Conservation (phyloP, 2,888 invertebrate genomes). For the Colostygia pectinataria region DNA sequence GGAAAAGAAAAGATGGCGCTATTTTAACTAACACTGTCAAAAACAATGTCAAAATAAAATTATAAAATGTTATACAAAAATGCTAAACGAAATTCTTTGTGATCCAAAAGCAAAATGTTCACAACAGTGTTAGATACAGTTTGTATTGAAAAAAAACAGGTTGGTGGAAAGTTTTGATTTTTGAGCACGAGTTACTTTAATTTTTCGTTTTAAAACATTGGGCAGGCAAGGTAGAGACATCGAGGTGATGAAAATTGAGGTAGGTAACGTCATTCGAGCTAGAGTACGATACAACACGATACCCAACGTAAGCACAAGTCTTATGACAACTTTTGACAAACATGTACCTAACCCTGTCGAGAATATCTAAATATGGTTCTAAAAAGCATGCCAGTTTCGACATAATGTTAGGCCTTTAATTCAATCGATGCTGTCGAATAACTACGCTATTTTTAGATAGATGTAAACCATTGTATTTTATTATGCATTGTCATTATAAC, state of each 20-base stretch:
- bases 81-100: conserved; percentile 9
- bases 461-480: conserved; percentile 18
- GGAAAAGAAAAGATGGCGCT: background rate
- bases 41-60: conserved; percentile 13
- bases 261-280: too few species aligned
- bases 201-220: too few species aligned
- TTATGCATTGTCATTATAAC: conserved; percentile 18
- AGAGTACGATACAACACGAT: too few species aligned
- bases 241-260: too few species aligned
- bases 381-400: too few species aligned
- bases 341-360: background rate
- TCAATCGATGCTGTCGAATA: background rate
- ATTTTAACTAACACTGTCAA: conserved; percentile 5
- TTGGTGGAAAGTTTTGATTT: background rate
- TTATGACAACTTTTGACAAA: too few species aligned
- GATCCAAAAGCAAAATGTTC: conserved; percentile 16
- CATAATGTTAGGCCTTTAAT: too few species aligned
- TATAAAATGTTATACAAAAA: conserved; percentile 2
- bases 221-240: too few species aligned
- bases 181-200: too few species aligned
- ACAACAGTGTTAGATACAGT: conserved; percentile 3
- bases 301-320: too few species aligned
- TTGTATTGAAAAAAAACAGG: conserved; percentile 5
- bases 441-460: too few species aligned
- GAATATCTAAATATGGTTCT: too few species aligned